Base-by-base conservation (phyloP, 1,140 invertebrate species). In the Drosophila bocki region DNA sequence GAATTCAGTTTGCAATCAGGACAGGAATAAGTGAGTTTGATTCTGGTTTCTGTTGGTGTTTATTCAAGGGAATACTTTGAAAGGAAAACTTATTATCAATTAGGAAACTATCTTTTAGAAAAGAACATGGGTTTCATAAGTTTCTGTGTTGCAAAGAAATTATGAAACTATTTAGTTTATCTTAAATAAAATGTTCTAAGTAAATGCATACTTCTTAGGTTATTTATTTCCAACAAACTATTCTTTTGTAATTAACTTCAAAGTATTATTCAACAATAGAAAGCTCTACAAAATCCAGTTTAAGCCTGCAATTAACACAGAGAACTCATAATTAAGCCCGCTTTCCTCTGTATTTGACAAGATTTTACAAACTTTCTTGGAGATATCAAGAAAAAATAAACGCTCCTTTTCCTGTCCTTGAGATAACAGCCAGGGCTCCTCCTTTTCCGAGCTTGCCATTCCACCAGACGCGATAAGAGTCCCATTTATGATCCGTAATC, bases 401-500 rank as follows among this genome's bases (percentile, higher is more conserved):
- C 12, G 33, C 2, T 32, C 50, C 35, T n/a, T 56, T 41, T 41
- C 13, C 37, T 51, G 3, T 48, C 11, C 6, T 39, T 15, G 17
- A 71, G 37, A 69, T 47, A 47, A 32, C n/a, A 32, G 35, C n/a
- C 22, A 35, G 19, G 26, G 15, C 39, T 33, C 15, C 29, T 37
- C 15, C 33, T 15, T 17, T 54, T 67, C 22, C 37, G n/a, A 35
- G 13, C 26, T 68, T 44, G 53, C 39, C 47, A 64, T 67, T 64
- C 42, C 74, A 33, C 54, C 48, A 63, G 77, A 85, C 80, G 53
- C 69, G 70, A 91, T 92, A 92, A 84, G 85, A 92, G 88, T 84
- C 75, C 82, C 91, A 92, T 92, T 92, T 92, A 91, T 92, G 88
- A 92, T 90, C 91, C 82, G 76, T 92, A 92, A 92, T 91, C 91